A percentile compares a stretch with the other conserved stretches of the same genome.
Evolutionary conservation across 1,140 invertebrate genomes (phyloP).

Genomic region (Orchestia grillus): DNA sequence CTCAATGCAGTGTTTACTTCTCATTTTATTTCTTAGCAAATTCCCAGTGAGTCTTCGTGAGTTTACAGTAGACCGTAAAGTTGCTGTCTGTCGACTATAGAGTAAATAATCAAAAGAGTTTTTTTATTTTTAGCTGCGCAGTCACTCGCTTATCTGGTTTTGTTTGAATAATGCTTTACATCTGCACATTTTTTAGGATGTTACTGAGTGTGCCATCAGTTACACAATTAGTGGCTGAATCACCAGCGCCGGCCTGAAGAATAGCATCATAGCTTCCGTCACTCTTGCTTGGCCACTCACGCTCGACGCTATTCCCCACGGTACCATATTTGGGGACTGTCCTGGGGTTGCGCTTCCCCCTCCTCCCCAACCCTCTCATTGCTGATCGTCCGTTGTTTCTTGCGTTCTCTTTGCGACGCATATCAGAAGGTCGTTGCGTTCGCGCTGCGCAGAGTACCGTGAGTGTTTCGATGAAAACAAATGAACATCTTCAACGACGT

Average conservation of each 20-base stretch:
- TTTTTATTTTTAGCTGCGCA: not conserved
- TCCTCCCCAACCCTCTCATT: slow-evolving; percentile 11
- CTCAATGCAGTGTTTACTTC: not conserved
- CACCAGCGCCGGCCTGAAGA: not conserved
- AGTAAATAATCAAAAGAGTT: not conserved
- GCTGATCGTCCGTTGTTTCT: not conserved
- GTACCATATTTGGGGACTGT: not conserved
- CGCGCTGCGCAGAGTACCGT: not conserved
- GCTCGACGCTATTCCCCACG: slow-evolving; percentile 7
- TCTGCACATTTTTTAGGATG: not conserved
- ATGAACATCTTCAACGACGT: not conserved
- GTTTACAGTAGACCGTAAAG: not conserved
- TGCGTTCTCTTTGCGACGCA: not conserved
- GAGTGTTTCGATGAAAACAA: not conserved
- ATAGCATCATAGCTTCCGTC: not conserved
- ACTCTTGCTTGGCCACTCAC: slow-evolving; percentile 25
- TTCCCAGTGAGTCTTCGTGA: not conserved
- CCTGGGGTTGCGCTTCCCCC: not conserved
- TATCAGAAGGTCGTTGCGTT: not conserved
- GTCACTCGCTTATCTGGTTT: not conserved
- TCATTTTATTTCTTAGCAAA: too few relatives aligned
- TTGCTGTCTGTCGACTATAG: not conserved
- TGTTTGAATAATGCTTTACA: not conserved
- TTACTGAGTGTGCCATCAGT: not conserved
- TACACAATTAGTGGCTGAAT: not conserved